Evolutionary conservation across 1,140 invertebrate genomes (phyloP).

Genomic region (Lerema accius): DNA sequence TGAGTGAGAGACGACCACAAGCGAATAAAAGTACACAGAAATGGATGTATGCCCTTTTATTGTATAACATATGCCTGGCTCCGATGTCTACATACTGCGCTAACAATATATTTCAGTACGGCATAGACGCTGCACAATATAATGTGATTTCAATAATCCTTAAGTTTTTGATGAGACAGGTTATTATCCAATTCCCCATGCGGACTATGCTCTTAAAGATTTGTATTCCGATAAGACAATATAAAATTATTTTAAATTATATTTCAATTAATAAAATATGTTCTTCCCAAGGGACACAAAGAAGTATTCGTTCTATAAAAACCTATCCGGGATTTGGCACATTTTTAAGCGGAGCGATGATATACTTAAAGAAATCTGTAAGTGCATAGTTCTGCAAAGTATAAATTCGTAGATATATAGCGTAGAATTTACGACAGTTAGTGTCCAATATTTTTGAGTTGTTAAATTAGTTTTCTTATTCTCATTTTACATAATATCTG

Average conservation of each 20-base stretch:
- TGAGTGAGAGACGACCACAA: constrained; percentile 39
- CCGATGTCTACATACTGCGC: constrained; percentile 73
- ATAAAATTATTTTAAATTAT: constrained; percentile 14
- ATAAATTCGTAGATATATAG: constrained; percentile 35
- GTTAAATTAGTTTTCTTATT: background rate
- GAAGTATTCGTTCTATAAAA: constrained; percentile 74
- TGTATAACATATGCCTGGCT: constrained; percentile 71
- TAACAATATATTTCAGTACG: constrained; percentile 66
- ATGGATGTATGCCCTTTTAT: constrained; percentile 69
- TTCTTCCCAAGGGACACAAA: constrained; percentile 55
- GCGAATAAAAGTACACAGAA: constrained; percentile 47
- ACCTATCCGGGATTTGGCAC: constrained; percentile 74
- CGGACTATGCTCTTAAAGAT: constrained; percentile 75
- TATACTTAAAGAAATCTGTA: constrained; percentile 55
- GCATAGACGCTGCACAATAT: constrained; percentile 69
- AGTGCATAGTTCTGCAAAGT: constrained; percentile 80
- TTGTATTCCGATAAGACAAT: constrained; percentile 4
- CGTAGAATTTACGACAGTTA: background rate
- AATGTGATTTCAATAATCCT: constrained; percentile 57
- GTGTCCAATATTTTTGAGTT: too few species aligned
- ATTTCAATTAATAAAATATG: constrained; percentile 22
- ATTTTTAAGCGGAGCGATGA: constrained; percentile 75
- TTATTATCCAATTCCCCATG: constrained; percentile 51
- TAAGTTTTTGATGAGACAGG: constrained; percentile 69
- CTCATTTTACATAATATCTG: background rate